Percentiles rank a stretch among this genome's conserved stretches.
phyloP scores from a whole-genome alignment of 2,113 vertebrate genomes.

The Rhadina sibilatrix region DNA sequence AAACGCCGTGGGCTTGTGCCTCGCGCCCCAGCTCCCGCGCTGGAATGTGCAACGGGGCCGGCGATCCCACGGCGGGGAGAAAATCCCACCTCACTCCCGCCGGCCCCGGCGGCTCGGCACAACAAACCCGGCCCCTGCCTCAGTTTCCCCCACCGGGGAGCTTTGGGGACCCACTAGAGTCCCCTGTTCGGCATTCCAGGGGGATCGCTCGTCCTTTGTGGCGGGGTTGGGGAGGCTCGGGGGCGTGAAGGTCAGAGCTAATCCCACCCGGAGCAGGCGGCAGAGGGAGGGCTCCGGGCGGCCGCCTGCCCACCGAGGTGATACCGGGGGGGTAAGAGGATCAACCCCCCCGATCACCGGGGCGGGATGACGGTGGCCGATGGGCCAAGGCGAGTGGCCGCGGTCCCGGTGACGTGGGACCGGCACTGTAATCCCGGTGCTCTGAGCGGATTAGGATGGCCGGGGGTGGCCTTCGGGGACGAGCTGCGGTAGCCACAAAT shows the following conservation, averaged over 20 bases:
- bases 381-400: neutral
- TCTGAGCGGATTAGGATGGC: slow-evolving; percentile 30
- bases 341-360: neutral
- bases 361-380: neutral
- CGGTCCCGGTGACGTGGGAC: neutral
- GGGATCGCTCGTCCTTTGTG: neutral
- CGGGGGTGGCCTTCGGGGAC: neutral
- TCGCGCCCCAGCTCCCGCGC: neutral
- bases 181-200: neutral
- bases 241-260: neutral
- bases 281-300: neutral
- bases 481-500: neutral
- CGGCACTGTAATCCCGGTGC: neutral
- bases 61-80: neutral
- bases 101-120: neutral
- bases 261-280: neutral
- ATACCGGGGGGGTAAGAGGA: neutral
- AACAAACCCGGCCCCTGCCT: neutral
- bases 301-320: neutral
- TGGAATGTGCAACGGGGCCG: neutral
- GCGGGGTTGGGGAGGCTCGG: neutral
- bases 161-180: neutral
- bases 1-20: neutral
- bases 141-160: neutral
- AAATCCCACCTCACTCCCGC: neutral